Evolutionary conservation across 1,140 invertebrate species (phyloP), one percentile per base, ranked within the genome.

Genomic region (Thaumatotibia leucotreta): DNA sequence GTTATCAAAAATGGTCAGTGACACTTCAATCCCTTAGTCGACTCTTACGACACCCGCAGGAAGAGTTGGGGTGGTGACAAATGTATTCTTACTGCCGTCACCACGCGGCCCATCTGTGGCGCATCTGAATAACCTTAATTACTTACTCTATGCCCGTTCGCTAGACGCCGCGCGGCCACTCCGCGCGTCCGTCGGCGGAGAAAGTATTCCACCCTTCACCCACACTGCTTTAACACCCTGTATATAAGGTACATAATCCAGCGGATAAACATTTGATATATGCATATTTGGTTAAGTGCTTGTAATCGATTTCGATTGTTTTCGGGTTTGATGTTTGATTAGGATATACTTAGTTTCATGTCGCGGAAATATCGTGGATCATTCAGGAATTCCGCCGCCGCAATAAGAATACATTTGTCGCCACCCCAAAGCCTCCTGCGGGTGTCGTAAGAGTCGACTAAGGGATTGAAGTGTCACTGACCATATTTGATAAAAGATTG

Each of bases 161-260:
- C 58, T 65, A 72, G 70, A 79, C 73, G 77, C 79, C 77, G 80
- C 76, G 73, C 74, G 79, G 81, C 75, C 81, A 80, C 78, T 79
- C 75, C 64, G 75, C 71, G 84, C 82, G 77, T 82, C 81, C 83
- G 63, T n/a, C 86, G 39, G 39, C 65, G 76, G 86, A 84, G 84
- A 88, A 89, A 86, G 85, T 88, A 80, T 27, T 58, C 14, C 52
- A 14, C 52, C 76, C 68, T 80, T 73, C 76, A 70, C 74, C 78
- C 65, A 58, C 69, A 32, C 64, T 73, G 66, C 67, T 58, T 49
- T 64, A 35, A 1, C 17, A 14, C 62, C 14, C 9, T 20, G 0
- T 23, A 0, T 2, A 58, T 31, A 27, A 58, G 24, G 24, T 14
- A 6, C 6, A 1, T n/a, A n/a, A 14, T 58, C 9, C 3, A 58